Evolutionary conservation across 2,113 vertebrate genomes (phyloP), one percentile per base, ranked within the genome.

Genomic region (Vidua macroura): DNA sequence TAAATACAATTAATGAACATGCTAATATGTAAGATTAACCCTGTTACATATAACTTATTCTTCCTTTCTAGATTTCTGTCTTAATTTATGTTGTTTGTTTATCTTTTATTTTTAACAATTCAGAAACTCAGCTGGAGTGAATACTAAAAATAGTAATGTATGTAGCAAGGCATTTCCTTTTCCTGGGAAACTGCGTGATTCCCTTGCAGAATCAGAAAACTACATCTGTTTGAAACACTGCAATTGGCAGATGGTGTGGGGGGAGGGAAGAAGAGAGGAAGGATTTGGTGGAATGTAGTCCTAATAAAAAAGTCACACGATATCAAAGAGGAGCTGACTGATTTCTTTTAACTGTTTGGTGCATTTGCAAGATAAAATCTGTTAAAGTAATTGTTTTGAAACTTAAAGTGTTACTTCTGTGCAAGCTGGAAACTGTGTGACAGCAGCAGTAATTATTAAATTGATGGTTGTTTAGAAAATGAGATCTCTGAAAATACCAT

Each of bases 131-230:
- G 58, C 76, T 90, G 68, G 44, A 95, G 28, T 33, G 90, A 63
- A 90, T 92, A 52, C 94, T 94, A 95, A 95, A 95, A 93, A 96
- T 95, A 96, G 93, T 92, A 81, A 76, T 87, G 35, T 74, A 41
- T 96, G 93, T 90, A 93, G 89, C 46, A 83, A 96, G 93, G 90
- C 95, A 93, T 96, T 96, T 96, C 95, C 88, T 97, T 95, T 95
- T 95, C 85, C 83, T 95, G 95, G 90, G 78, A 94, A 96, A 93
- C 85, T 92, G 39, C 1, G 1, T 70, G 81, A 95, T 90, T 94
- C 86, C 86, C 58, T 69, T 92, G 74, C 58, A 96, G 46, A 95
- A 93, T 81, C 69, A 79, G 84, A 92, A 92, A 86, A 63, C 41
- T 88, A 14, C 53, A 59, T 95, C 88, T 95, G 73, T 86, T 84